Evolutionary conservation across 2,113 vertebrate species (phyloP).

Genomic region (Oriolus oriolus): DNA sequence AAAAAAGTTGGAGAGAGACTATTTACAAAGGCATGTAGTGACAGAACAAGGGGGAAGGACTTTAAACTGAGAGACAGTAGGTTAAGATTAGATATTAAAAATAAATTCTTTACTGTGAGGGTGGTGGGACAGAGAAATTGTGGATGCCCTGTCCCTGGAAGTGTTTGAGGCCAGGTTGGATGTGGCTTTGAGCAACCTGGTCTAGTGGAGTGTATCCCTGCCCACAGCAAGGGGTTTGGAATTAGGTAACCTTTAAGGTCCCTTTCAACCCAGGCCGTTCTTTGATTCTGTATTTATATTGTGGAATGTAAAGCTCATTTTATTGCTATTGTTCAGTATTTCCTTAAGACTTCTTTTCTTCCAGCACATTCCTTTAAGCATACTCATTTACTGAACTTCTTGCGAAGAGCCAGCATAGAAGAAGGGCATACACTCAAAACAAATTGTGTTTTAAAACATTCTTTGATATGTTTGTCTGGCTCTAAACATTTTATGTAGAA

Average conservation of each 20-base stretch:
- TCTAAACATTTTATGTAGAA: not conserved
- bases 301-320: not conserved
- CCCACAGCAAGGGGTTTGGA: not conserved
- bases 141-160: not conserved
- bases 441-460: not conserved
- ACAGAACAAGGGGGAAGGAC: not conserved
- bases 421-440: not conserved
- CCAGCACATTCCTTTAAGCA: not conserved
- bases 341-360: not conserved
- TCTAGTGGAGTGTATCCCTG: not conserved
- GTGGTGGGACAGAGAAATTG: not conserved
- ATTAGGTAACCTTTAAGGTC: not conserved
- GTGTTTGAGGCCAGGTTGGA: not conserved
- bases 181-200: not conserved
- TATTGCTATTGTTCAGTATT: not conserved
- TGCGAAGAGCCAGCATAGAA: not conserved
- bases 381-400: not conserved
- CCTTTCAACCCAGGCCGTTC: not conserved
- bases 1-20: not conserved
- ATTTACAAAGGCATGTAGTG: no score
- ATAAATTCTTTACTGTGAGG: not conserved
- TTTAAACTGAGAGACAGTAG: not conserved
- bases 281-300: not conserved
- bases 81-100: not conserved
- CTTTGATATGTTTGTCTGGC: not conserved